These are phyloP conservation scores for Diloba caeruleocephala DNA, from an alignment of 2,888 invertebrate genomes.

Conservation along the genomic window DNA sequence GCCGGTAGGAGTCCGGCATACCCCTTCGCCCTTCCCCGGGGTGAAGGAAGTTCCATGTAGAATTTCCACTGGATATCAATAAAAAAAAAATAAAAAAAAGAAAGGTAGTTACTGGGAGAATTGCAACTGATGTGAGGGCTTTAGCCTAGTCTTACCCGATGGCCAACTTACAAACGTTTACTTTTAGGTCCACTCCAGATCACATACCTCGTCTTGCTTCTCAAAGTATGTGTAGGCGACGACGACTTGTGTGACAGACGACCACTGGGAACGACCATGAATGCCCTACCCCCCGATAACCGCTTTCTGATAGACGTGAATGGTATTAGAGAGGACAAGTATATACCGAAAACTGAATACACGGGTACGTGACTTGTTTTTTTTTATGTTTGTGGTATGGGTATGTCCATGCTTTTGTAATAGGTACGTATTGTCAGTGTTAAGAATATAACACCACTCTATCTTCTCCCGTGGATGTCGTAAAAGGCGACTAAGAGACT, in stretches of 20 bases:
- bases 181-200: conserved; percentile 33
- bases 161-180: not conserved
- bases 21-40: no score
- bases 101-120: no score
- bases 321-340: conserved; percentile 67
- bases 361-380: conserved; percentile 42
- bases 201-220: conserved; percentile 32
- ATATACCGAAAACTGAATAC: conserved; percentile 66
- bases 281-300: conserved; percentile 77
- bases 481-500: no score
- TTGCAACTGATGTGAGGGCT: no score
- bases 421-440: not conserved
- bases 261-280: conserved; percentile 73
- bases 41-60: no score
- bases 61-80: no score
- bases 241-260: conserved; percentile 70
- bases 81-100: no score
- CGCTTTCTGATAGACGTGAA: conserved; percentile 75
- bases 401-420: not conserved
- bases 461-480: no score
- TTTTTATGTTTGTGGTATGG: not conserved
- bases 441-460: no score
- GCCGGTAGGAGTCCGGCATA: no score
- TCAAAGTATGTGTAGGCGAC: conserved; percentile 48
- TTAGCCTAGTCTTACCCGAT: no score